Conservation (phyloP, 2,797 vertebrate genomes). For the Pteropus rufus region DNA sequence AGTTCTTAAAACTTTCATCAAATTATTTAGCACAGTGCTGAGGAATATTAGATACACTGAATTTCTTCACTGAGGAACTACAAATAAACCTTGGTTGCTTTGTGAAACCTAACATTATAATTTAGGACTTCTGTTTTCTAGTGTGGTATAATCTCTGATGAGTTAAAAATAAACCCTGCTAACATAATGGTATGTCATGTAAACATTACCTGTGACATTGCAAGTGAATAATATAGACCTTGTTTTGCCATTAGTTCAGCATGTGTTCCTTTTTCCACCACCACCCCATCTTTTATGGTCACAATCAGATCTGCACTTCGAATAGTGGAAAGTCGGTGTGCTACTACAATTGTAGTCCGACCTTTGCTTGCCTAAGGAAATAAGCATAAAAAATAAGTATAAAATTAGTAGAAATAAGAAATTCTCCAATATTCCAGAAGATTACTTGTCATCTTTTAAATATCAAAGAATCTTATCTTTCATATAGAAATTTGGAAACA, state of each 20-base stretch:
- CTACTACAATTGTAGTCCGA: slow-evolving; percentile 76
- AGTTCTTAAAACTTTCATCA: background rate
- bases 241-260: slow-evolving; percentile 73
- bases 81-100: background rate
- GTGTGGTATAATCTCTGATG: background rate
- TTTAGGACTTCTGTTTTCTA: background rate
- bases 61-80: background rate
- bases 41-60: background rate
- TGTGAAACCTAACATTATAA: background rate
- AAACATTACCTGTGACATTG: slow-evolving; percentile 65
- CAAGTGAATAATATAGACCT: slow-evolving; percentile 66
- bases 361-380: slow-evolving; percentile 74
- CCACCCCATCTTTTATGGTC: slow-evolving; percentile 64
- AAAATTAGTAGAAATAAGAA: background rate
- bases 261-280: slow-evolving; percentile 77
- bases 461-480: background rate
- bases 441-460: background rate
- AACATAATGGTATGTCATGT: background rate
- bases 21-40: background rate
- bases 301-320: slow-evolving; percentile 74
- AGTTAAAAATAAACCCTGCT: background rate
- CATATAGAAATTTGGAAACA: background rate
- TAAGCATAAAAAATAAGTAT: background rate
- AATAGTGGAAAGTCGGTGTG: slow-evolving; percentile 73
- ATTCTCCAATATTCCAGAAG: background rate